A percentile compares a stretch with the other conserved stretches of the same genome.
Evolutionary conservation across 2,113 vertebrate species (phyloP).

Genomic region (Nycticorax nycticorax): DNA sequence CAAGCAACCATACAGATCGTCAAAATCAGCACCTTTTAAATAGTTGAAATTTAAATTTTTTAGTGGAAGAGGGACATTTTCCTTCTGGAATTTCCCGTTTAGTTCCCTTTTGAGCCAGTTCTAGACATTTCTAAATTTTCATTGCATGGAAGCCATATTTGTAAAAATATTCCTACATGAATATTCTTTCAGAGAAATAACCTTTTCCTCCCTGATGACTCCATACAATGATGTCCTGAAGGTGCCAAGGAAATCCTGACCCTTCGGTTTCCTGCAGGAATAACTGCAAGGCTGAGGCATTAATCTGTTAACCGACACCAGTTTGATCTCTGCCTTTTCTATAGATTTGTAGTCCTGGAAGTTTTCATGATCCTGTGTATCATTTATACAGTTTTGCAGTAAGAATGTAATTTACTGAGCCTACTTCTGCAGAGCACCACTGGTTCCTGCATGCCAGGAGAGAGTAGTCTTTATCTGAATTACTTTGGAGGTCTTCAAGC

Average conservation of each 20-base stretch:
- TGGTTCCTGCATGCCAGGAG: background rate
- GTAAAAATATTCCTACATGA: background rate
- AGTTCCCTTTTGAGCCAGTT: background rate
- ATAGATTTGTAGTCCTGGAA: background rate
- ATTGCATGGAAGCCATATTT: background rate
- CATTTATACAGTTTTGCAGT: background rate
- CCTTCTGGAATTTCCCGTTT: background rate
- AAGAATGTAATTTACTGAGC: background rate
- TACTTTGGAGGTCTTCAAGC: constrained; percentile 21
- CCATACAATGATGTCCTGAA: background rate
- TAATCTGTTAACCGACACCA: background rate
- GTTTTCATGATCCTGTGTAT: background rate
- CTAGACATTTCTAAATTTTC: background rate
- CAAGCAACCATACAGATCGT: accelerated
- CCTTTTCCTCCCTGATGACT: background rate
- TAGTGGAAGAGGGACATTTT: background rate
- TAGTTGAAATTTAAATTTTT: background rate
- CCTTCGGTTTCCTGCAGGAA: background rate
- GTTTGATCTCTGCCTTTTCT: background rate
- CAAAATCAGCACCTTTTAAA: background rate
- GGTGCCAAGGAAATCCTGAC: background rate
- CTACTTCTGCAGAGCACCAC: background rate
- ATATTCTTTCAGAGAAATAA: background rate
- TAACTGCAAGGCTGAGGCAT: background rate
- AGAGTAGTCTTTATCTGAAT: background rate